Evolutionary conservation across 2,888 invertebrate species (phyloP), one percentile per base, ranked within the genome.

Genomic region (Agapetus fuscipes): DNA sequence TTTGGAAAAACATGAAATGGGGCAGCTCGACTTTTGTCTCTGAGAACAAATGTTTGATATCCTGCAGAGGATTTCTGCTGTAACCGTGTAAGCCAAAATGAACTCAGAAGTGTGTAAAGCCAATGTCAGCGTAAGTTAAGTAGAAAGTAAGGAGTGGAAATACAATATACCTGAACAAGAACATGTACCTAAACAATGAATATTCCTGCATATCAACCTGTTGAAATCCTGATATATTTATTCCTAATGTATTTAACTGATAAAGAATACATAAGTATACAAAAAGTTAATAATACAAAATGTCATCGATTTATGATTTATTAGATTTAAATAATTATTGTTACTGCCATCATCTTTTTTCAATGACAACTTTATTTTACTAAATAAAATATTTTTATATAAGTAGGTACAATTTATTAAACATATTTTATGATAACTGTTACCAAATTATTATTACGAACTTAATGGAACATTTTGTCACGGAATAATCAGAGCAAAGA

Each of bases 1-100:
- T 33, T 33, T 46, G 24, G 37, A 41, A 30, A 43, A 43, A 17
- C 39, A 46, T 30, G 42, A 43, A 34, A 17, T 43, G 37, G 46
- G 43, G 2, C 35, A 46, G 17, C 15, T 46, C 15, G 40, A 38
- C 30, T 40, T 46, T 15, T 37, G 32, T 37, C 27, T 3, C n/a
- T n/a, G 4, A 20, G 20, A 20, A 4, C 9, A 9, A 20, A 20
- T 9, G 9, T 4, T 20, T 20, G 20, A 20, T 20, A 20, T 6
- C 4, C 4, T 6, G 20, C 5, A 20, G 9, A 20, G 20, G 20
- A 20, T 20, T 9, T 6, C 4, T 9, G 9, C 9, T 20, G 9
- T 9, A 20, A 20, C 9, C 4, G 9, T 20, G 5, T 6, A 20
- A 20, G 20, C 9, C 5, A 20, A 6, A 20, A 20, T 20, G 20